phyloP scores from a whole-genome alignment of 2,113 vertebrate genomes.

The Colius striatus region DNA sequence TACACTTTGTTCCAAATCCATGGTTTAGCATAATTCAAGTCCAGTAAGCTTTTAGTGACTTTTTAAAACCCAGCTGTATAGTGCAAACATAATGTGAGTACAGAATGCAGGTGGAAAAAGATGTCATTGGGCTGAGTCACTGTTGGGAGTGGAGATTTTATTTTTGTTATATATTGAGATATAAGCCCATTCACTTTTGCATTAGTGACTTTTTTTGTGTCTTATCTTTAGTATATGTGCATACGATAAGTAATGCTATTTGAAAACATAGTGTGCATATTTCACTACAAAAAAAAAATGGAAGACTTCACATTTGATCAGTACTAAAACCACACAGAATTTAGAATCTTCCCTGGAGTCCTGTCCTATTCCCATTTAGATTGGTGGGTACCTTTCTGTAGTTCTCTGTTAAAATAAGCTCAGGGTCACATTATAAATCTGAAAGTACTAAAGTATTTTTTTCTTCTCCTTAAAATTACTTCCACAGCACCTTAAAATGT shows the following conservation, averaged over 20 bases:
- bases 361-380: constrained; percentile 35
- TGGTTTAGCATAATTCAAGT: background rate
- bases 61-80: background rate
- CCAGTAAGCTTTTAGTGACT: background rate
- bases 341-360: background rate
- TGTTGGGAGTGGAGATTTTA: background rate
- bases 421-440: background rate
- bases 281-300: background rate
- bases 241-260: background rate
- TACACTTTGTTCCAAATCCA: background rate
- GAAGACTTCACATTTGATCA: background rate
- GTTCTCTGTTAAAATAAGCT: constrained; percentile 26
- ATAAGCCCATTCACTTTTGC: background rate
- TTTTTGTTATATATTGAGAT: background rate
- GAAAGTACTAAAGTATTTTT: background rate
- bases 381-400: background rate
- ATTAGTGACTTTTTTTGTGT: background rate
- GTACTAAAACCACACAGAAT: background rate
- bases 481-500: background rate
- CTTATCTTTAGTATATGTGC: background rate
- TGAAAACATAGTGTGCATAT: background rate
- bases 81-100: background rate
- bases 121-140: background rate
- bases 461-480: background rate
- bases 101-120: background rate